phyloP scores from a whole-genome alignment of 2,888 invertebrate genomes.

The Chrysopilus asiliformis region DNA sequence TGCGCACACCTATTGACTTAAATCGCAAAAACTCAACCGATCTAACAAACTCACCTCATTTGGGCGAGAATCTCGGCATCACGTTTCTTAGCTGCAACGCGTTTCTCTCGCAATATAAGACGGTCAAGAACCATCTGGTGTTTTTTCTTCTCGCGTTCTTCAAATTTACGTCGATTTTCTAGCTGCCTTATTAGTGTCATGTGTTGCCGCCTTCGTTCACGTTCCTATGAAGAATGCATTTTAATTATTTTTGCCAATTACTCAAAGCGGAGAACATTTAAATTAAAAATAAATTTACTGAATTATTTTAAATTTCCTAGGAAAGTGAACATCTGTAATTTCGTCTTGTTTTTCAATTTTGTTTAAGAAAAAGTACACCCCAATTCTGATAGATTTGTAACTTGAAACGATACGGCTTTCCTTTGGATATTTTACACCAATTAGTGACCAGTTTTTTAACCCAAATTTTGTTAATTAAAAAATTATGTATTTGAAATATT shows the following conservation, averaged over 20 bases:
- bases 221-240: constrained; percentile 45
- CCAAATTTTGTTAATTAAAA: no score
- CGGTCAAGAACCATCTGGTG: constrained; percentile 63
- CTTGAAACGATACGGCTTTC: no score
- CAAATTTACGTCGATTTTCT: constrained; percentile 73
- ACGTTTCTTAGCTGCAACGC: constrained; percentile 58
- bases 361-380: no score
- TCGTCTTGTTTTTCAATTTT: no score
- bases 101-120: constrained; percentile 71
- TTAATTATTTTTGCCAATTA: neutral
- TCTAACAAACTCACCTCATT: constrained; percentile 36
- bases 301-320: no score
- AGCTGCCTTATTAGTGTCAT: constrained; percentile 77
- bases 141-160: constrained; percentile 63
- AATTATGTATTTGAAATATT: no score
- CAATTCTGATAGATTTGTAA: no score
- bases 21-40: neutral
- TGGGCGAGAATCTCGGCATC: constrained; percentile 55
- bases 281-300: no score
- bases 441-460: no score
- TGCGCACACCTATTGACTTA: no score
- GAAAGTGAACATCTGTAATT: no score
- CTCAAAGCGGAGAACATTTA: neutral
- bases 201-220: constrained; percentile 81
- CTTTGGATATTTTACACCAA: no score